These are phyloP conservation scores for Tetragonula carbonaria DNA, from an alignment of 2,888 invertebrate genomes.

Conservation along the genomic window DNA sequence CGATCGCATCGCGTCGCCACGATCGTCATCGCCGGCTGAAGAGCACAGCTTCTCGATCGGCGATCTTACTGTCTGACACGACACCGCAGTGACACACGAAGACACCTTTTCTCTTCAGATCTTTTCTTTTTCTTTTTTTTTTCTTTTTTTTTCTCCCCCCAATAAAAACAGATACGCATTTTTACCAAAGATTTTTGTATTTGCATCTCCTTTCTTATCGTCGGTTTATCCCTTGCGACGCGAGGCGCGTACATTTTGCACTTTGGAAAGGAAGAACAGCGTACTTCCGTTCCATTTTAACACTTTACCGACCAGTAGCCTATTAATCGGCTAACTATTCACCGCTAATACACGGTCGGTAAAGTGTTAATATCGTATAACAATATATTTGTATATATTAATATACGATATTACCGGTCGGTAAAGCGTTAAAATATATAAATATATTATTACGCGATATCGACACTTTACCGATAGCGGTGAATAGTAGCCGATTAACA, in stretches of 20 bases:
- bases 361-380: too few relatives aligned
- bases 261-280: neutral
- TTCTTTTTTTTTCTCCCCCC: slow-evolving; percentile 34
- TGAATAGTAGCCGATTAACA: too few relatives aligned
- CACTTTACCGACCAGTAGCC: too few relatives aligned
- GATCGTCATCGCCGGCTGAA: slow-evolving; percentile 37
- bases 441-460: too few relatives aligned
- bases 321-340: too few relatives aligned
- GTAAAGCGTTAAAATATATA: too few relatives aligned
- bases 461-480: too few relatives aligned
- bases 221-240: neutral
- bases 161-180: slow-evolving; percentile 69
- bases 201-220: neutral
- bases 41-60: slow-evolving; percentile 34
- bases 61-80: slow-evolving; percentile 26
- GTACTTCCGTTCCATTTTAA: neutral
- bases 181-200: slow-evolving; percentile 48
- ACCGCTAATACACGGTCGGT: too few relatives aligned
- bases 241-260: neutral
- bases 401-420: too few relatives aligned
- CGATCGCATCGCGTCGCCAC: slow-evolving; percentile 27
- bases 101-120: slow-evolving; percentile 34
- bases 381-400: too few relatives aligned
- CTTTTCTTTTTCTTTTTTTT: slow-evolving; percentile 51
- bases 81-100: slow-evolving; percentile 47